These are phyloP conservation scores for Vicugna pacos DNA, from an alignment of 2,113 vertebrate species.

Conservation along the genomic window DNA sequence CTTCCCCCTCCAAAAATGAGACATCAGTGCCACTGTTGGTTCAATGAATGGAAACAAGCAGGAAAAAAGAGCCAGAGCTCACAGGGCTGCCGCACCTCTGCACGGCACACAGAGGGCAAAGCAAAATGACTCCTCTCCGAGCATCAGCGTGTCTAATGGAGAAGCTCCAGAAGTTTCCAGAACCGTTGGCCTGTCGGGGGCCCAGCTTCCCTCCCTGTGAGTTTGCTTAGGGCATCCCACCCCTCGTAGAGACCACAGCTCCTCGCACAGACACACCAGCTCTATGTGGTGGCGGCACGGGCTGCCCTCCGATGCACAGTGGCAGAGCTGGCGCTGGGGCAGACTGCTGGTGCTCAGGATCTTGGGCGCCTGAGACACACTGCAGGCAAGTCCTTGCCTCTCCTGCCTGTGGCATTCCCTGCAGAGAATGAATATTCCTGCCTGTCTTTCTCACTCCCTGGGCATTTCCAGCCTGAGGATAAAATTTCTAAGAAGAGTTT, in stretches of 20 bases:
- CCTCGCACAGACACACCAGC: neutral
- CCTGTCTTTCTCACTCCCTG: neutral
- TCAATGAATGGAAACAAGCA: neutral
- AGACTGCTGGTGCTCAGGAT: accelerated
- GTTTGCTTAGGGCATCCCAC: neutral
- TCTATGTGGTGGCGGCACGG: neutral
- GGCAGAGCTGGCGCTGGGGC: neutral
- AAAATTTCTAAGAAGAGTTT: neutral
- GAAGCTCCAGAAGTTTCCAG: neutral
- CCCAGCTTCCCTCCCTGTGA: neutral
- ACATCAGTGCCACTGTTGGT: accelerated
- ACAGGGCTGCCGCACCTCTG: neutral
- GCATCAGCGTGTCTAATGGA: accelerated
- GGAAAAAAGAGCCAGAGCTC: neutral
- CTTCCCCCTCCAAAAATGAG: neutral
- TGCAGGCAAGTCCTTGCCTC: too few relatives aligned
- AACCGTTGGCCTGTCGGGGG: accelerated
- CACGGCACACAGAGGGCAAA: accelerated
- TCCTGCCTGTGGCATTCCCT: neutral
- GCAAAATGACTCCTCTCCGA: accelerated
- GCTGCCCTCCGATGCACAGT: neutral
- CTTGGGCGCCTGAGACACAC: neutral
- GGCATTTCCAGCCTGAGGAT: neutral
- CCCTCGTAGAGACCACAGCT: neutral
- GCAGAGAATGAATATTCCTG: neutral